Evolutionary conservation across 2,113 vertebrate genomes (phyloP), one percentile per base, ranked within the genome.

Genomic region (Oncorhynchus clarkii): DNA sequence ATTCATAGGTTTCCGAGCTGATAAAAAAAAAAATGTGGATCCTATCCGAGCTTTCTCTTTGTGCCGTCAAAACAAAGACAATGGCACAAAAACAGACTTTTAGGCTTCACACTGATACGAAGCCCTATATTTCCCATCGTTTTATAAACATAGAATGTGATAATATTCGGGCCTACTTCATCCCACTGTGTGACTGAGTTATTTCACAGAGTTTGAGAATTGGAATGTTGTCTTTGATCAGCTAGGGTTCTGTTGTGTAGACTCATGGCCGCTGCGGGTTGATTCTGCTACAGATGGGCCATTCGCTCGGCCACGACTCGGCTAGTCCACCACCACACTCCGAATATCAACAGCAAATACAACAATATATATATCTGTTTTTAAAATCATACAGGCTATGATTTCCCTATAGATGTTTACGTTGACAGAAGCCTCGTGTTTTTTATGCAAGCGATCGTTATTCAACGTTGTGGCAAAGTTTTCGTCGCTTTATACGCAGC

Each of bases 51-150:
- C 31, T 70, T 82, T 83, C 74, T 77, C 71, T 84, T 67, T 87
- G 84, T 85, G 74, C 86, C 84, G 85, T 91, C 89, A 91, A 91
- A 91, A 91, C 90, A 93, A 92, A 91, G 89, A 88, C 84, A 77
- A 79, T 26, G 73, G 29, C 6, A 26, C 59, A 59, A 80, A 80
- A 14, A 76, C 62, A 74, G 67, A 75, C 27, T 78, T 24, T 62
- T 62, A 70, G 51, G 51, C 5, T 49, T 49, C 9, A 39, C 39
- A 22, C 39, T 31, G 68, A 45, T 48, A 70, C 29, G 45, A 48
- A 34, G 1, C 45, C 24, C 7, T 16, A 27, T 27, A 54, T 67
- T 18, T 54, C 26, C 51, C 24, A 27, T 49, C 14, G 60, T 5
- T 74, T 29, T 24, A 67, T 49, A 27, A 67, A 34, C 34, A 29